Conservation (phyloP, 2,888 invertebrate species). For the Laothoe populi region DNA sequence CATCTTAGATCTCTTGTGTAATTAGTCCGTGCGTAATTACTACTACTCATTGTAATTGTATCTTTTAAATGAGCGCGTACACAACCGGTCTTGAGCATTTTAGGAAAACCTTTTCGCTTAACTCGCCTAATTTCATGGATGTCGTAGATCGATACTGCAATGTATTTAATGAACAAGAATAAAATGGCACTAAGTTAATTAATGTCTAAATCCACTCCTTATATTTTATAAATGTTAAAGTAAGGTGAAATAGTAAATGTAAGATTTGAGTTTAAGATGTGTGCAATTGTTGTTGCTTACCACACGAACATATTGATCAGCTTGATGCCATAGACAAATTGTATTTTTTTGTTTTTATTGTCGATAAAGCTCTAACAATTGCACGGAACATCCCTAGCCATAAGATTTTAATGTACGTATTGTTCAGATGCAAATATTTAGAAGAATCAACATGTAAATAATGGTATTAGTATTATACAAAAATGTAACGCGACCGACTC, state of each 20-base stretch:
- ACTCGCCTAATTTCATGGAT: constrained; percentile 48
- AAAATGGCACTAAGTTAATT: constrained; percentile 69
- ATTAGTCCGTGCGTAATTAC: too few relatives aligned
- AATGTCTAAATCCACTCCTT: constrained; percentile 80
- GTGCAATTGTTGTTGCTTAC: constrained; percentile 80
- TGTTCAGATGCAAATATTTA: constrained; percentile 85
- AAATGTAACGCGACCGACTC: constrained; percentile 54
- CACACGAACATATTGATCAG: constrained; percentile 28
- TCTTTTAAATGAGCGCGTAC: constrained; percentile 17
- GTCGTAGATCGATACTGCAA: constrained; percentile 41
- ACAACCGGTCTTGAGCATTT: constrained; percentile 43
- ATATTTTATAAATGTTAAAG: constrained; percentile 53
- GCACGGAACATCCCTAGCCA: constrained; percentile 70
- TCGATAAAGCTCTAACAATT: constrained; percentile 70
- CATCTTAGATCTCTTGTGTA: too few relatives aligned
- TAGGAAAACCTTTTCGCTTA: constrained; percentile 20
- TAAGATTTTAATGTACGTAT: constrained; percentile 83
- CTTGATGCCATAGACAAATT: constrained; percentile 57
- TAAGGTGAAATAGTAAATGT: constrained; percentile 69
- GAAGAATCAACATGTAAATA: constrained; percentile 82
- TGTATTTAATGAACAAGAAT: constrained; percentile 41
- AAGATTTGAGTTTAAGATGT: constrained; percentile 65
- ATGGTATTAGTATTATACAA: constrained; percentile 64
- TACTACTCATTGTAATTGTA: too few relatives aligned
- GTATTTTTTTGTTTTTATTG: constrained; percentile 37